Base-by-base conservation (phyloP, 37 sponge, comb jelly and placozoan genomes). In the Eunapius fragilis region DNA sequence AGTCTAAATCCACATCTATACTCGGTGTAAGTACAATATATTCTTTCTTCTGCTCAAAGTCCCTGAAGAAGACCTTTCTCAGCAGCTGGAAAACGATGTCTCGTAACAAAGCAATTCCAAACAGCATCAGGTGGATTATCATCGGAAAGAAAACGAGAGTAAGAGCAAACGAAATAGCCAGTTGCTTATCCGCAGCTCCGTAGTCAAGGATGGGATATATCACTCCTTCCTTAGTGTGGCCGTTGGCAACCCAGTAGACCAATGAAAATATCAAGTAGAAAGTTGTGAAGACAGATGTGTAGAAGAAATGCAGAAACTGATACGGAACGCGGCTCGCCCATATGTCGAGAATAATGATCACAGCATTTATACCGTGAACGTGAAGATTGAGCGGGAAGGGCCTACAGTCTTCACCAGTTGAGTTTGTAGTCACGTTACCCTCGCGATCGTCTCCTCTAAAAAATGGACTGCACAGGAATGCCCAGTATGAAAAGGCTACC, bases 161-260 rank as follows among this genome's bases (percentile, higher is more conserved):
- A 2, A 91, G 30, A 13, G 73, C 84, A 13, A 35, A 49, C 0
- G 25, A 67, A 7, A 68, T 25, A 6, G 91, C 67, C 24, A 25
- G 36, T 58, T 58, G 58, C 2, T 71, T 75, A 27, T 74, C 11
- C 22, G 25, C 17, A 17, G 58, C 58, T 17, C 67, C 47, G 34
- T 82, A 94, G 69, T 94, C 80, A 2, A 94, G 68, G 0, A 26
- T 32, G 0, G 76, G 11, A 72, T 94, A 94, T 32, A 94, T 87
- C 38, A 45, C 84, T 47, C 70, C 48, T 17, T 38, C 48, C 36
- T 88, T 67, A 22, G 84, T 86, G 25, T 91, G 91, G 10, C 91
- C 91, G 14, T 58, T 58, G 69, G 91, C 88, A 31, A 78, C 88
- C 28, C 31, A 86, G 79, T 87, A 93, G 25, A 93, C 82, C 24